Percentiles rank a stretch among this genome's conserved stretches.
phyloP scores from a whole-genome alignment of 2,888 invertebrate species.

The Cinara cedri region DNA sequence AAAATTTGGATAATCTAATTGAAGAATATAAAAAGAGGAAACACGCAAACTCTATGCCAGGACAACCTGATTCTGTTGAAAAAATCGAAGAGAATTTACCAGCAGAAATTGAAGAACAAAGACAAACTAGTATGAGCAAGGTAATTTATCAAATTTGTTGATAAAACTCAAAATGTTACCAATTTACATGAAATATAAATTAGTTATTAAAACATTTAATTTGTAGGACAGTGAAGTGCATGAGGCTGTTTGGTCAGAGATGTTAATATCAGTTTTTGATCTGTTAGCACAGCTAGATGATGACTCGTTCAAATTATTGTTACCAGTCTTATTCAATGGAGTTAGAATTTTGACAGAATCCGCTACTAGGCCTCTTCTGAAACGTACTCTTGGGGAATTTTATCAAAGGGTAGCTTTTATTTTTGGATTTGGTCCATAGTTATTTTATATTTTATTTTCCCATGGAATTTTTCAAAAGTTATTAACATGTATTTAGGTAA shows the following conservation, averaged over 20 bases:
- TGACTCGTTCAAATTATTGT: constrained; percentile 66
- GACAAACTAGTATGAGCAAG: constrained; percentile 81
- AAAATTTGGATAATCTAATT: constrained; percentile 62
- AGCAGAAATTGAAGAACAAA: constrained; percentile 83
- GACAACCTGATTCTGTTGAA: constrained; percentile 48
- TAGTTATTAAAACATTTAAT: constrained; percentile 11
- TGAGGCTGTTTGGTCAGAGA: constrained; percentile 82
- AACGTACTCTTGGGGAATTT: constrained; percentile 67
- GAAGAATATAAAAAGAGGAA: constrained; percentile 67
- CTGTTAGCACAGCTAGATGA: constrained; percentile 66
- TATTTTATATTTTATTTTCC: not conserved
- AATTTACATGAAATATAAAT: not conserved
- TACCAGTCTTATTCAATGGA: constrained; percentile 68
- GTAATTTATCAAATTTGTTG: constrained; percentile 64
- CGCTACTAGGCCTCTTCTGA: constrained; percentile 66
- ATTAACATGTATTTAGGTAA: not conserved
- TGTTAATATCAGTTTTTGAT: constrained; percentile 84
- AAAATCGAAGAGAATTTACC: constrained; percentile 70
- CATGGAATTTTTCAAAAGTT: not conserved
- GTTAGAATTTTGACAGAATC: constrained; percentile 68
- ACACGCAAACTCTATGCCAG: constrained; percentile 65
- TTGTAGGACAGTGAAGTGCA: constrained; percentile 81
- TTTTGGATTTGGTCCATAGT: constrained; percentile 64
- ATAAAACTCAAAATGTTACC: constrained; percentile 58
- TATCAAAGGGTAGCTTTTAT: constrained; percentile 66